phyloP scores from a whole-genome alignment of 2,888 invertebrate species.

The Drosophila anomelani region DNA sequence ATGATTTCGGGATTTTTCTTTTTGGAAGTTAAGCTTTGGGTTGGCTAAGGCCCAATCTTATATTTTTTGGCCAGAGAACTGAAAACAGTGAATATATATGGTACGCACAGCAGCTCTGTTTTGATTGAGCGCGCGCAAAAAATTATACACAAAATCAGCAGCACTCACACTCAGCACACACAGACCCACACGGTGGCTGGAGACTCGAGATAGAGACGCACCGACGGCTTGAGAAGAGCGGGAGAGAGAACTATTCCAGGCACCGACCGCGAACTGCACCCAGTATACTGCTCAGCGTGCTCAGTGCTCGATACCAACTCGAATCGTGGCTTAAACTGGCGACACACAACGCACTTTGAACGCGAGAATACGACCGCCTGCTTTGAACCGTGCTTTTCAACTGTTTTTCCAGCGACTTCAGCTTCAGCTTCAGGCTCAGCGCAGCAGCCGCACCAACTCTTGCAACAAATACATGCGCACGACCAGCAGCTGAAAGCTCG shows the following conservation, averaged over 20 bases:
- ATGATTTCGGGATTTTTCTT: neutral
- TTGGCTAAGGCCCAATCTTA: neutral
- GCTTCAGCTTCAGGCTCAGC: conserved; percentile 12
- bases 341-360: conserved; percentile 8
- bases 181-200: conserved; percentile 18
- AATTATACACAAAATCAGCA: conserved; percentile 76
- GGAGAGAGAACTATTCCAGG: conserved; percentile 63
- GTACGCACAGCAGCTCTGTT: conserved; percentile 56
- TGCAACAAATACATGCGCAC: conserved; percentile 13
- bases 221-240: conserved; percentile 47
- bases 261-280: conserved; percentile 43
- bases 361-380: conserved; percentile 49
- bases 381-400: conserved; percentile 61
- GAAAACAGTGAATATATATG: conserved; percentile 36
- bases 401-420: conserved; percentile 48
- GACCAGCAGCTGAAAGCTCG: conserved; percentile 13
- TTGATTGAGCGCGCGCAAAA: conserved; percentile 80
- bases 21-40: neutral
- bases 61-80: conserved; percentile 8
- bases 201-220: conserved; percentile 62
- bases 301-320: conserved; percentile 32
- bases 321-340: conserved; percentile 43
- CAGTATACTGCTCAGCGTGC: conserved; percentile 25
- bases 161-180: conserved; percentile 50
- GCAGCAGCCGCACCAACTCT: conserved; percentile 31